phyloP scores from a whole-genome alignment of 2,113 vertebrate species.

The Aphyosemion australe region DNA sequence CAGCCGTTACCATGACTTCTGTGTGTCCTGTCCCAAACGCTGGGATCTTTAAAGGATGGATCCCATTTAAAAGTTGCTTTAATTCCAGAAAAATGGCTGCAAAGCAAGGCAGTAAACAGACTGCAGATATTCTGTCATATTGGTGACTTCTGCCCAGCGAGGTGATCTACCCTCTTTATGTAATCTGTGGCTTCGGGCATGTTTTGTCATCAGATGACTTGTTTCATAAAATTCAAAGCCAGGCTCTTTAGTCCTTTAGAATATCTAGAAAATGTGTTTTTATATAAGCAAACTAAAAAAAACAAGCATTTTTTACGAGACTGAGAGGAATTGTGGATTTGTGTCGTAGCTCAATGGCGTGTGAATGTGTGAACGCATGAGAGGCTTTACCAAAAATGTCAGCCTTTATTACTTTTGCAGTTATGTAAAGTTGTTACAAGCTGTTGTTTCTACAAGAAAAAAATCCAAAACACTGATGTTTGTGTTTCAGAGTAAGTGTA shows the following conservation, averaged over 20 bases:
- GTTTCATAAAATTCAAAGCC: slow-evolving; percentile 34
- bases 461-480: slow-evolving; percentile 6
- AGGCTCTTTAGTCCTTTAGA: slow-evolving; percentile 26
- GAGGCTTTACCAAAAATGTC: slow-evolving; percentile 15
- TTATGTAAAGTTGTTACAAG: background rate
- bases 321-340: slow-evolving; percentile 34
- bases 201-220: slow-evolving; percentile 31
- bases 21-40: slow-evolving; percentile 14
- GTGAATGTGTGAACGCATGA: slow-evolving; percentile 9
- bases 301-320: slow-evolving; percentile 30
- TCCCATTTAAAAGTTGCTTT: slow-evolving; percentile 6
- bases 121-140: background rate
- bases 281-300: slow-evolving; percentile 29
- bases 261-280: slow-evolving; percentile 24
- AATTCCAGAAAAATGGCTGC: background rate
- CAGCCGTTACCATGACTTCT: slow-evolving; percentile 24
- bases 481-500: slow-evolving; percentile 17
- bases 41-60: slow-evolving; percentile 20
- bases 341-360: background rate
- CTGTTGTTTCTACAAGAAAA: slow-evolving; percentile 20
- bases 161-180: slow-evolving; percentile 27
- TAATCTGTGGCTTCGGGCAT: slow-evolving; percentile 20
- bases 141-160: background rate
- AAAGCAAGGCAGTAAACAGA: slow-evolving; percentile 8
- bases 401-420: slow-evolving; percentile 17